phyloP scores from a whole-genome alignment of 2,888 invertebrate species.

The Tenthredo mesomela region DNA sequence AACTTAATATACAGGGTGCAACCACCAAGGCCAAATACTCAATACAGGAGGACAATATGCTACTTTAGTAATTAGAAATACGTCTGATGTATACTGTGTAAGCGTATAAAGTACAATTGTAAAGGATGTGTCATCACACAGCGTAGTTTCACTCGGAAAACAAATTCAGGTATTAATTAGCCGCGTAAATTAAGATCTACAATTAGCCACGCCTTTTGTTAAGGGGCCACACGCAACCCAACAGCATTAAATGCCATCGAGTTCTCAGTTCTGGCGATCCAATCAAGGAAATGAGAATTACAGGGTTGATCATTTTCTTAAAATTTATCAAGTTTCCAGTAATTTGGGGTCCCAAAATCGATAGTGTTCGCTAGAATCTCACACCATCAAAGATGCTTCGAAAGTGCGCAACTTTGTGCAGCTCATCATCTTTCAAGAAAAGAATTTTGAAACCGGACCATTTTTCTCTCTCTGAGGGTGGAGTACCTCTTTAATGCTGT shows the following conservation, averaged over 20 bases:
- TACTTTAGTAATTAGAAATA: not conserved
- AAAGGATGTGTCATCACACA: not conserved
- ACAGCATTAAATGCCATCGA: not conserved
- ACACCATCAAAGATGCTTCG: not conserved
- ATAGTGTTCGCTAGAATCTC: not conserved
- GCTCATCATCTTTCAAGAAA: not conserved
- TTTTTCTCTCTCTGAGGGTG: not conserved
- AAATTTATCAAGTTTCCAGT: not conserved
- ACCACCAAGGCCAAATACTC: not conserved
- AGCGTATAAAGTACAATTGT: not conserved
- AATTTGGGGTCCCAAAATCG: not conserved
- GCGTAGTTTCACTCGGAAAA: not conserved
- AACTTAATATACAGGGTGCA: not conserved
- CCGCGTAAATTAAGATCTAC: not conserved
- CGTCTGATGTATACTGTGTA: not conserved
- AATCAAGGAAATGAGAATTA: not conserved
- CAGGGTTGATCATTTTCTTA: not conserved
- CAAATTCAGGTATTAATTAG: not conserved
- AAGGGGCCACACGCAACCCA: not conserved
- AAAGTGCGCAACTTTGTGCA: not conserved
- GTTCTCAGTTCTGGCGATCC: not conserved
- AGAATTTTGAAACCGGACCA: not conserved
- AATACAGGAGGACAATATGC: slow-evolving; percentile 4
- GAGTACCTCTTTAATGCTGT: not conserved
- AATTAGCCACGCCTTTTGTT: not conserved